Evolutionary conservation across 2,797 vertebrate genomes (phyloP), one percentile per base, ranked within the genome.

Genomic region (Lacerta viridis): DNA sequence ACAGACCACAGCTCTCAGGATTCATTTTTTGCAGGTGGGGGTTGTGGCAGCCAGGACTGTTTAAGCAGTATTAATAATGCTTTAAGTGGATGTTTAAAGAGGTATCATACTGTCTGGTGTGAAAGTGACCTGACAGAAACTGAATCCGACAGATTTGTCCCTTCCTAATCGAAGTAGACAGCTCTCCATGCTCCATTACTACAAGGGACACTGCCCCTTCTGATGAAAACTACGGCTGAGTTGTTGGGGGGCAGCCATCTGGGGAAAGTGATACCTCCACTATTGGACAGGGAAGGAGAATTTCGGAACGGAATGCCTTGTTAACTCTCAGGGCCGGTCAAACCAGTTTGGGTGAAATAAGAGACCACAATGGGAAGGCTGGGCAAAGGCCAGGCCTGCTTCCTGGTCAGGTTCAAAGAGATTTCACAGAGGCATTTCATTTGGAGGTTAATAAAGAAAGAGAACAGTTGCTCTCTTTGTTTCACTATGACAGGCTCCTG

Each of bases 321-420:
- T 61, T 50, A 46, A 66, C 43, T 23, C 66, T 80, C 6, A 5
- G 23, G 23, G 39, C 55, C 50, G 80, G 84, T 39, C 79, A 89
- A 86, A 89, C 72, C 29, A 43, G 46, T 72, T 33, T 29, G 27
- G 84, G 43, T 59, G 61, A 89, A 71, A 86, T 27, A 66, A 46
- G 85, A 89, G 61, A 36, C 84, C 20, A 20, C 18, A 59, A 46
- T 39, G 25, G 43, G 61, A 41, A 55, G 7, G 29, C 39, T 69
- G 72, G 72, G 71, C 78, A 55, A 82, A 77, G 72, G 43, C 61
- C 78, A 69, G 55, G 20, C 20, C 36, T 59, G 17, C n/a, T 69
- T 5, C 13, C 78, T 82, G 86, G n/a, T 75, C 25, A 76, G 23
- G 71, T 66, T 88, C 72, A 76, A 83, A 75, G 69, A 64, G 50